phyloP scores from a whole-genome alignment of 2,113 vertebrate genomes.

The Kryptolebias marmoratus region DNA sequence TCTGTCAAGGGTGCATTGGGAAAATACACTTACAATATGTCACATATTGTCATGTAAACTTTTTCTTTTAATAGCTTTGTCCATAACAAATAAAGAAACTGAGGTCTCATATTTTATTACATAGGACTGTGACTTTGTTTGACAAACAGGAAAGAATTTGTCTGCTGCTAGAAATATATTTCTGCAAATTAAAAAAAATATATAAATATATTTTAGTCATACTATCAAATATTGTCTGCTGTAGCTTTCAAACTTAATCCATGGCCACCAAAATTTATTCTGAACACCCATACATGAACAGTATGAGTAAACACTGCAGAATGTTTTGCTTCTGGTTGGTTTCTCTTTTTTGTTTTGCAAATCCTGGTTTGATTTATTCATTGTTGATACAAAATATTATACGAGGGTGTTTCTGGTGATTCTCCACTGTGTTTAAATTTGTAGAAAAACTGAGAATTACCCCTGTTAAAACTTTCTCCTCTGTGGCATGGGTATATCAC shows the following conservation, averaged over 20 bases:
- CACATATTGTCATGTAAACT: conserved; percentile 22
- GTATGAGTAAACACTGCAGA: conserved; percentile 44
- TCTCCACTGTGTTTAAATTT: conserved; percentile 51
- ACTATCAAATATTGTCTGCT: conserved; percentile 14
- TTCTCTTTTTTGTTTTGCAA: conserved; percentile 41
- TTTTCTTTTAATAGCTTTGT: conserved; percentile 40
- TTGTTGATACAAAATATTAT: conserved; percentile 46
- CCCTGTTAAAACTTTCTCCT: conserved; percentile 32
- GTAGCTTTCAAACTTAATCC: conserved; percentile 6
- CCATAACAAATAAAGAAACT: conserved; percentile 30
- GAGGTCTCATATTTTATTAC: conserved; percentile 22
- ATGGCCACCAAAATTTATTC: conserved; percentile 8
- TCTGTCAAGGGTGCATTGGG: conserved; percentile 40
- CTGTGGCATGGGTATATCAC: conserved; percentile 49
- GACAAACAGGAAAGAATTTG: conserved; percentile 11
- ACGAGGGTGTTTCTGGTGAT: conserved; percentile 40
- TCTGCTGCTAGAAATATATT: conserved; percentile 17
- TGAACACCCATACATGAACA: conserved; percentile 5
- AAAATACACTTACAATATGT: conserved; percentile 60
- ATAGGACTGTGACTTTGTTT: conserved; percentile 7
- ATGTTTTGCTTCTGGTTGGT: conserved; percentile 27
- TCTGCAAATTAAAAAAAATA: not conserved
- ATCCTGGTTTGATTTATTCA: conserved; percentile 52
- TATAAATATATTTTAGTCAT: not conserved
- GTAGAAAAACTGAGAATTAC: conserved; percentile 48